A percentile compares a stretch with the other conserved stretches of the same genome.
phyloP scores from a whole-genome alignment of 2,888 invertebrate genomes.

The Parnassius orleans region DNA sequence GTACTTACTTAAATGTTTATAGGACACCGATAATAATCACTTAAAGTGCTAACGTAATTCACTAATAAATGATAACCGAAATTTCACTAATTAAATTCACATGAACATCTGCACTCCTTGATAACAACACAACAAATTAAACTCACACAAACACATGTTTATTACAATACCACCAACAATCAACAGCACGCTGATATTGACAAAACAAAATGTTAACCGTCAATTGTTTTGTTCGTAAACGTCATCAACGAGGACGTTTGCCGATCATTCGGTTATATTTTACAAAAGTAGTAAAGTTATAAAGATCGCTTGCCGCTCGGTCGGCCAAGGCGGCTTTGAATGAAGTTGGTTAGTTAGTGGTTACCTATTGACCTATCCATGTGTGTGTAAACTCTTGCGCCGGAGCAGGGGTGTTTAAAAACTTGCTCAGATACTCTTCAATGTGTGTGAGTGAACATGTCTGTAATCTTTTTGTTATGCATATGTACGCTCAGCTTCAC shows the following conservation, averaged over 20 bases:
- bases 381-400: constrained; percentile 43
- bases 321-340: constrained; percentile 52
- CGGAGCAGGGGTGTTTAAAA: constrained; percentile 49
- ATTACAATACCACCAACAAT: constrained; percentile 31
- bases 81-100: constrained; percentile 18
- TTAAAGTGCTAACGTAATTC: constrained; percentile 36
- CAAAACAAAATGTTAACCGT: constrained; percentile 64
- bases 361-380: constrained; percentile 44
- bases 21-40: neutral
- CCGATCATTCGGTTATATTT: constrained; percentile 60
- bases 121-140: constrained; percentile 40
- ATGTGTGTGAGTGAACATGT: constrained; percentile 31
- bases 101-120: constrained; percentile 37
- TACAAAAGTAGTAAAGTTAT: constrained; percentile 64
- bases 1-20: constrained; percentile 9
- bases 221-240: constrained; percentile 57
- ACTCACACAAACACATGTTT: constrained; percentile 27
- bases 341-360: constrained; percentile 63
- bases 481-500: constrained; percentile 15
- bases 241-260: constrained; percentile 53
- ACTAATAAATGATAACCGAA: constrained; percentile 31
- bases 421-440: constrained; percentile 37
- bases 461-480: constrained; percentile 20
- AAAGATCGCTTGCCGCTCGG: constrained; percentile 39
- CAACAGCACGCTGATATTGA: constrained; percentile 53